Conservation (phyloP, 2,888 invertebrate genomes). For the Caenorhabditis afra region DNA sequence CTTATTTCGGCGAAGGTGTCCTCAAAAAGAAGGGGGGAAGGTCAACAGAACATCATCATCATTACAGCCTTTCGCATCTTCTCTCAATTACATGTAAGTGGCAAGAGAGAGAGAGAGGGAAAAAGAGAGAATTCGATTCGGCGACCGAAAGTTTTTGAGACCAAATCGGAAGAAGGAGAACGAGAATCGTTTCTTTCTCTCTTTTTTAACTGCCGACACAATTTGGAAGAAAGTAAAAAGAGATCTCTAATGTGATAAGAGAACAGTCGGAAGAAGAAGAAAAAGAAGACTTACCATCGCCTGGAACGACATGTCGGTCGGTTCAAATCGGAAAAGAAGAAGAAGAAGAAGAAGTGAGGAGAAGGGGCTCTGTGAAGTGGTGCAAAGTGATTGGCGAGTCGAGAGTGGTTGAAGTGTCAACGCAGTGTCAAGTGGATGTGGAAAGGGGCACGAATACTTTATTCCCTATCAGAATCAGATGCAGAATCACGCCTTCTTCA, state of each 20-base stretch:
- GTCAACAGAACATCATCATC: conserved; percentile 10
- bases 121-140: conserved; percentile 8
- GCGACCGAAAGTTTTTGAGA: not conserved
- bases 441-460: not conserved
- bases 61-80: not conserved
- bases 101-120: no score
- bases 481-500: not conserved
- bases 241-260: conserved; percentile 25
- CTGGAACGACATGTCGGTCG: conserved; percentile 49
- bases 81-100: not conserved
- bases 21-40: conserved; percentile 34
- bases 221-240: conserved; percentile 32
- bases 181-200: not conserved
- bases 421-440: conserved; percentile 35
- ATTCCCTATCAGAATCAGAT: not conserved
- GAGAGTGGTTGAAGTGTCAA: conserved; percentile 26
- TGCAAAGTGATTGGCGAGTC: not conserved
- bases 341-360: not conserved
- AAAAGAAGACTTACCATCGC: conserved; percentile 60
- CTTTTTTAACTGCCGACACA: not conserved
- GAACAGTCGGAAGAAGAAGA: no score
- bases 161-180: not conserved
- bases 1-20: conserved; percentile 67
- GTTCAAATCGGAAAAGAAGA: not conserved
- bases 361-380: conserved; percentile 10